Evolutionary conservation across 2,888 invertebrate species (phyloP).

Genomic region (Linyphia triangularis): DNA sequence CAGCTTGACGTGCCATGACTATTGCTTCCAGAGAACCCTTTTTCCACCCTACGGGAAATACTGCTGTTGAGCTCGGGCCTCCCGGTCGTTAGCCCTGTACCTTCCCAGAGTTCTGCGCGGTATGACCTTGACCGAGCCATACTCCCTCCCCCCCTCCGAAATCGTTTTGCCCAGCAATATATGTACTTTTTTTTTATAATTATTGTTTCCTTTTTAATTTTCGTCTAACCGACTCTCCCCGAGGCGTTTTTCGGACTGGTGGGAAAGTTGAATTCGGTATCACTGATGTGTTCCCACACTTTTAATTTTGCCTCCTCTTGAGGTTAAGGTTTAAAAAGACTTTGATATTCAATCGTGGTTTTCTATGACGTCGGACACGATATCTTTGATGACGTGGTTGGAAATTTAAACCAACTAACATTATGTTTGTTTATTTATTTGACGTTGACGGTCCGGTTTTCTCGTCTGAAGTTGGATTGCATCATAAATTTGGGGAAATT

Average conservation of each 20-base stretch:
- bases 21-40: slow-evolving; percentile 20
- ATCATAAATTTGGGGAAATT: no score
- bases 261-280: slow-evolving; percentile 60
- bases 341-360: not conserved
- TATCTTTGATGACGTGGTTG: not conserved
- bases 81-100: slow-evolving; percentile 71
- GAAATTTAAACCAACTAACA: no score
- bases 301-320: slow-evolving; percentile 2
- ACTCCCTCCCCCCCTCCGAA: slow-evolving; percentile 35
- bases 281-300: slow-evolving; percentile 69
- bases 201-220: slow-evolving; percentile 64
- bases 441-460: no score
- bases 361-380: not conserved
- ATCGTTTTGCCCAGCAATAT: slow-evolving; percentile 37
- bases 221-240: slow-evolving; percentile 65
- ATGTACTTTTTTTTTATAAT: slow-evolving; percentile 39
- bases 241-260: slow-evolving; percentile 46
- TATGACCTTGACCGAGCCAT: slow-evolving; percentile 68
- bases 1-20: slow-evolving; percentile 5
- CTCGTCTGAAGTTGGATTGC: no score
- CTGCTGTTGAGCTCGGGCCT: slow-evolving; percentile 40
- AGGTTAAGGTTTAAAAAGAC: not conserved
- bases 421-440: not conserved
- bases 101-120: slow-evolving; percentile 64
- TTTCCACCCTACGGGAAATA: slow-evolving; percentile 33